Evolutionary conservation across 37 sponge, comb jelly and placozoan genomes (phyloP).

Genomic region (Geodia barretti): DNA sequence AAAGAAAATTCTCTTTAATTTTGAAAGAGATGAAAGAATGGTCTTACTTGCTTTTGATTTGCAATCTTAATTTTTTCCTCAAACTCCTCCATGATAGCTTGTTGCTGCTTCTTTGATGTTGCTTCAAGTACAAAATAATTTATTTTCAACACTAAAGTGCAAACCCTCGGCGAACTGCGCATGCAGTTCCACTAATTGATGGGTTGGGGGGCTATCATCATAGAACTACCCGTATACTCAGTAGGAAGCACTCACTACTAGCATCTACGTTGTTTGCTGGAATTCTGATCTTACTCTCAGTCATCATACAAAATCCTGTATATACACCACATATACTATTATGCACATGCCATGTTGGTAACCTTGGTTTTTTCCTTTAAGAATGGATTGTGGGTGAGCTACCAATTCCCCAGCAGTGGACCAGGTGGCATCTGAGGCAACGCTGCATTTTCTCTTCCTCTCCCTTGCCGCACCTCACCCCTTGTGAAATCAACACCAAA

Average conservation of each 20-base stretch:
- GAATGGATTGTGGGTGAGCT: neutral
- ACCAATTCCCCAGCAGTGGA: neutral
- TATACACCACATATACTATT: neutral
- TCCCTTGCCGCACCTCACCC: neutral
- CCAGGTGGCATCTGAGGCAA: slow-evolving; percentile 25
- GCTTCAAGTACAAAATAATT: no score
- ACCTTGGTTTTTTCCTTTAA: neutral
- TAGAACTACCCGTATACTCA: no score
- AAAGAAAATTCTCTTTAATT: no score
- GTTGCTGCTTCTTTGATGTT: no score
- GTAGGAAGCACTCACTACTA: neutral
- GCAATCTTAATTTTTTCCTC: no score
- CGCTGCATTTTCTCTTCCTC: slow-evolving; percentile 5
- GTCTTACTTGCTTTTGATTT: no score
- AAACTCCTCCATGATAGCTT: no score
- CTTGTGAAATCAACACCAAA: slow-evolving; percentile 17
- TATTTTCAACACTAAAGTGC: no score
- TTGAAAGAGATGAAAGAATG: no score
- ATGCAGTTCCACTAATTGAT: no score
- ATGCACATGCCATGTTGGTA: neutral
- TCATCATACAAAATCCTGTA: neutral
- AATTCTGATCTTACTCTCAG: neutral
- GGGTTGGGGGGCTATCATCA: no score
- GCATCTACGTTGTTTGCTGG: neutral
- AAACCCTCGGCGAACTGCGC: no score